Conservation (phyloP, 2,113 vertebrate species). For the Crotophaga sulcirostris region DNA sequence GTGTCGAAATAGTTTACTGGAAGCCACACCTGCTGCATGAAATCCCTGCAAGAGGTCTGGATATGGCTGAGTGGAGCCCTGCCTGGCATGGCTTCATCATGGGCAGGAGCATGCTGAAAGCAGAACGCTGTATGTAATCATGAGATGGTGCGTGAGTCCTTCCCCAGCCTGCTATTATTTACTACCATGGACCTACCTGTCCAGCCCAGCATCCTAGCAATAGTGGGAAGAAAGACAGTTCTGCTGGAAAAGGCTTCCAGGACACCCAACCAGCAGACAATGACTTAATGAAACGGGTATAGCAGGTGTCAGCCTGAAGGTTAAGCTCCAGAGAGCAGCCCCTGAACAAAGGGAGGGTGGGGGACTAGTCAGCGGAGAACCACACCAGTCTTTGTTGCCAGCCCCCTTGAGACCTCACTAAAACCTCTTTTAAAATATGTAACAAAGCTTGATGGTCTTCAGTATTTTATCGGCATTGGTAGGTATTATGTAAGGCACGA, state of each 20-base stretch:
- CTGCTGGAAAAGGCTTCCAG: neutral
- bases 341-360: neutral
- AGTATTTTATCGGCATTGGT: neutral
- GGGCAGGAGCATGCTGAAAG: neutral
- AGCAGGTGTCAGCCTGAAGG: neutral
- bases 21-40: neutral
- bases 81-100: rapidly evolving
- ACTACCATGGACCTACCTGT: neutral
- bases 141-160: neutral
- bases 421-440: neutral
- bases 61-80: neutral
- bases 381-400: neutral
- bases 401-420: neutral
- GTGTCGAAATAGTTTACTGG: neutral
- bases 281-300: neutral
- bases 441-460: neutral
- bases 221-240: neutral
- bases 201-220: neutral
- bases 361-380: neutral
- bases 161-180: neutral
- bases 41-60: neutral
- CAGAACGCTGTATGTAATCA: neutral
- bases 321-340: neutral
- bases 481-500: neutral
- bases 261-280: neutral